Evolutionary conservation across 2,113 vertebrate species (phyloP), one percentile per base, ranked within the genome.

Genomic region (Lucifuga dentata): DNA sequence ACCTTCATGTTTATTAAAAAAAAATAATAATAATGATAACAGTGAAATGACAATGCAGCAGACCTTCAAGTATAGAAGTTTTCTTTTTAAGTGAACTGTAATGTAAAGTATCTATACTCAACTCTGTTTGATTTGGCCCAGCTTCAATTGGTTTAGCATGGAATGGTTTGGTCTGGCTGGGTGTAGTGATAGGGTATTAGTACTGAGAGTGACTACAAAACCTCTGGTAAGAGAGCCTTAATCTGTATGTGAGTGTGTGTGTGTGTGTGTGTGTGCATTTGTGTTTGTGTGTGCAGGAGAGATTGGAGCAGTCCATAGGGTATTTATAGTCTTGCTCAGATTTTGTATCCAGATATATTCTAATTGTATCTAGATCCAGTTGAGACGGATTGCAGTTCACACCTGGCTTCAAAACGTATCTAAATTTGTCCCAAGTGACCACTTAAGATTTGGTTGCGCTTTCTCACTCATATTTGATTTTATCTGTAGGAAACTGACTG

Each of bases 131-230:
- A 62, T 67, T 87, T 77, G 79, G 81, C 76, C 24, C 49, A 11
- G 63, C 32, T 55, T 39, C 26, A 61, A 78, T 67, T 50, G 36
- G 69, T 80, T 78, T 81, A 85, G 81, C 81, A 68, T 53, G 60
- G 77, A 26, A 57, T 74, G 68, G 57, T 82, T 80, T 82, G 56
- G 69, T 76, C 78, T 83, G 83, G 73, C 77, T 58, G 56, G 50
- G 52, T 78, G 57, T 51, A 73, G 57, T 58, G 63, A 68, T 76
- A 81, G 58, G 45, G 69, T 73, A 81, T 89, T 86, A 84, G 49
- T 57, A 32, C 73, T 71, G 75, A 43, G 67, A 81, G 75, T 49
- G 80, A 80, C 62, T 66, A 76, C 73, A 76, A 87, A 88, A 73
- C 80, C 73, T 82, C 59, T 59, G 80, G 62, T n/a, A n/a, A n/a